Evolutionary conservation across 53 echinoderm and acorn worm genomes (phyloP), one percentile per base, ranked within the genome.

Genomic region (Crossaster papposus): DNA sequence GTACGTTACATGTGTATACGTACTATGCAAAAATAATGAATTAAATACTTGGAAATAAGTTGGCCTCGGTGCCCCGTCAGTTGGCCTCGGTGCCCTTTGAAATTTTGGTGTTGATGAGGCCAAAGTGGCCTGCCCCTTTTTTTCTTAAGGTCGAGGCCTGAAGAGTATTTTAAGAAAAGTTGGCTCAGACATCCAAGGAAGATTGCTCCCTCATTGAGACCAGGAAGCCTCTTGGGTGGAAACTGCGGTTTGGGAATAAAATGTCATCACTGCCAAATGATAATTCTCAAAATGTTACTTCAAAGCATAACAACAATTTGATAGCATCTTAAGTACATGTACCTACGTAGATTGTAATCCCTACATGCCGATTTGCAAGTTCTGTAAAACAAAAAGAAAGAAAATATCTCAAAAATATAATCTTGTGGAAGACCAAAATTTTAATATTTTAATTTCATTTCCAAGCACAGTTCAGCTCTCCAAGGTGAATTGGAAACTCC

Each of bases 171-270:
- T n/a, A n/a, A 1, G 44, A 44, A 44, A 9, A 44, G 9, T 44
- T 44, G 72, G 84, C 84, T 84, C 84, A 84, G 84, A 84, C 84
- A 84, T 84, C 84, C 84, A 84, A 84, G 72, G 84, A 84, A 84
- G 84, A 31, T 72, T 33, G 54, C 18, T 72, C 72, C 84, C 72
- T 84, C 84, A 84, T 72, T 72, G 51, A 84, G 84, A 30, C 72
- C 84, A 44, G 54, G 36, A 44, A 72, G 65, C 53, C 84, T 84
- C 84, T 84, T 15, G 52, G 84, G 84, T 84, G 84, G 84, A 84
- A 84, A 84, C 84, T 84, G 84, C 84, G 51, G 70, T 68, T 83
- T 68, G 65, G 58, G 84, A 72, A 54, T 30, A 14, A 84, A 84
- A 72, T 73, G 54, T 84, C 84, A 84, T 73, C 84, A 84, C 31